phyloP scores from a whole-genome alignment of 2,888 invertebrate genomes.

The Craniophora ligustri region DNA sequence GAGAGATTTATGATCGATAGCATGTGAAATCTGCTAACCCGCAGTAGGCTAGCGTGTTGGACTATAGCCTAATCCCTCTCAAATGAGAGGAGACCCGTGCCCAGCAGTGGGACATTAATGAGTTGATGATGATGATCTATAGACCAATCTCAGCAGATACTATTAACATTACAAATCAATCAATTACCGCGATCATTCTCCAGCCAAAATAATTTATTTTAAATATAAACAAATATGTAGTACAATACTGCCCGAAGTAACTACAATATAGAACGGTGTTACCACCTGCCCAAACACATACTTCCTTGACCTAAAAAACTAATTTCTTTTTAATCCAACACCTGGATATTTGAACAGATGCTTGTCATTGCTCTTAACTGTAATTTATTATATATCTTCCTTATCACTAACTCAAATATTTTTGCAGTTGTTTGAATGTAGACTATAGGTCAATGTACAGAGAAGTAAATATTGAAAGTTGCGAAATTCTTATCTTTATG shows the following conservation, averaged over 20 bases:
- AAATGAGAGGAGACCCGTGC: no score
- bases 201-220: no score
- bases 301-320: conserved; percentile 39
- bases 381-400: conserved; percentile 13
- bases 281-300: conserved; percentile 15
- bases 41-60: no score
- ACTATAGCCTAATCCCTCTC: no score
- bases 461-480: conserved; percentile 13
- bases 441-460: conserved; percentile 25
- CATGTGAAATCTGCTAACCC: no score
- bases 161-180: no score
- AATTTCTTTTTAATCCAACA: conserved; percentile 24
- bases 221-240: no score
- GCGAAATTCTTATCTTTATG: background rate
- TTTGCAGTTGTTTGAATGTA: conserved; percentile 29
- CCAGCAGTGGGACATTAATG: no score
- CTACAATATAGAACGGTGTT: background rate
- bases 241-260: background rate
- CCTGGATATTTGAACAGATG: conserved; percentile 36
- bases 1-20: no score
- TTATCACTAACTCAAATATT: conserved; percentile 34
- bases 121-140: no score
- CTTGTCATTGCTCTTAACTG: background rate
- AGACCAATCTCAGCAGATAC: no score
- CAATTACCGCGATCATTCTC: no score